Evolutionary conservation across 2,888 invertebrate genomes (phyloP), one percentile per base, ranked within the genome.

Genomic region (Drosophila pseudotakahashii): DNA sequence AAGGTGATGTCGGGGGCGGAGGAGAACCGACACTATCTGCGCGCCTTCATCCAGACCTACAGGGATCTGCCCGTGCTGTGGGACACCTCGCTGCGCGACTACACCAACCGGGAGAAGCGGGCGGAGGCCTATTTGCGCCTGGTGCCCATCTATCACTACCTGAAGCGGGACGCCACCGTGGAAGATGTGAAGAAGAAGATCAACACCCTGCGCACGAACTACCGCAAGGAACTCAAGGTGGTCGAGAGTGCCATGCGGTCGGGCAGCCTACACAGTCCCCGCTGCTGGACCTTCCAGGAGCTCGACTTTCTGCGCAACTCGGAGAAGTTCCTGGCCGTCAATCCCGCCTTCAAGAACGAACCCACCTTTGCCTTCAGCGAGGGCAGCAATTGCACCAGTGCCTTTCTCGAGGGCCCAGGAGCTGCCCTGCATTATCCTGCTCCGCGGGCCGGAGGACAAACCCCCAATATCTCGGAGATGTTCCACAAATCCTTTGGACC

Each of bases 181-280:
- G 91, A 90, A 62, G 91, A 91, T 64, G 91, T 91, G 1, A 91
- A 91, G 60, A 91, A 91, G 62, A 91, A 91, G 71, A 91, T 91
- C 34, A 91, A 91, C 60, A 91, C 91, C 0, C 68, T 91, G 71
- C 82, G 91, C 9, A 91, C 91, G 3, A 91, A 91, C 30, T 91
- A 91, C 34, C 90, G 91, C 30, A 91, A 91, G 63, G 91, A 91
- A 44, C 71, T 91, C 3, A 91, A 90, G 55, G 88, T 90, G 1
- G 89, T 91, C 14, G 90, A 90, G 72, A 84, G 84, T 26, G 89
- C 91, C 0, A 81, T 90, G 52, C 78, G 89, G 2, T 73, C 89
- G 10, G 90, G 91, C 0, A 85, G 58, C 4, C 61, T 87, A 34
- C 90, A 90, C 59, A 89, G 89, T n/a, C 89, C 90, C 1, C 89